These are phyloP conservation scores for Euproctis similis DNA, from an alignment of 2,888 invertebrate genomes.

Conservation along the genomic window DNA sequence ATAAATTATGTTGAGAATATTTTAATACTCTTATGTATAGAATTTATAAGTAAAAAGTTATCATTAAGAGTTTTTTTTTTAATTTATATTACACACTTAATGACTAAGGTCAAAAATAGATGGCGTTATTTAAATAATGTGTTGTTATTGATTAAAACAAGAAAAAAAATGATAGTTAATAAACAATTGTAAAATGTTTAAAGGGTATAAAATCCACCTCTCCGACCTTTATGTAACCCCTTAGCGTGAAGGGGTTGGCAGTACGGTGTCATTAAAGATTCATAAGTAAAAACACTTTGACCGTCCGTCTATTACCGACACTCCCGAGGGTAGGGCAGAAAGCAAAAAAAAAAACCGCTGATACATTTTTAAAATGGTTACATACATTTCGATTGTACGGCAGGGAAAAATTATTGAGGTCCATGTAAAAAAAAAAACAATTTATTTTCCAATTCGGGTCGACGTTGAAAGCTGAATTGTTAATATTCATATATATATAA, in stretches of 20 bases:
- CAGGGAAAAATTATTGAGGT: constrained; percentile 11
- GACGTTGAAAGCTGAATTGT: too few species aligned
- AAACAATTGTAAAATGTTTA: too few species aligned
- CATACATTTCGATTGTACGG: constrained; percentile 27
- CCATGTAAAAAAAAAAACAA: constrained; percentile 11
- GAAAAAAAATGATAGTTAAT: too few species aligned
- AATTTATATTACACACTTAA: too few species aligned
- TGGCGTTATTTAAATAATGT: too few species aligned
- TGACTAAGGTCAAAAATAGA: too few species aligned
- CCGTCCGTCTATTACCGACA: constrained; percentile 50
- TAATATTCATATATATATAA: too few species aligned
- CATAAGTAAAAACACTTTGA: constrained; percentile 60
- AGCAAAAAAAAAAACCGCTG: constrained; percentile 26
- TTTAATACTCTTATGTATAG: too few species aligned
- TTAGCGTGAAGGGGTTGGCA: constrained; percentile 43
- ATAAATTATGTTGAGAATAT: too few species aligned
- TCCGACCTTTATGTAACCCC: constrained; percentile 8
- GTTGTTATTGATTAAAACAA: too few species aligned
- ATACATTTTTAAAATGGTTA: constrained; percentile 55
- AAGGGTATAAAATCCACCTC: constrained; percentile 15
- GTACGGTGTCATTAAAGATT: constrained; percentile 57
- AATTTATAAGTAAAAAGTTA: too few species aligned
- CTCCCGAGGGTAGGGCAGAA: constrained; percentile 28
- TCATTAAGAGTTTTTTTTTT: too few species aligned
- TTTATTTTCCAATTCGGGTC: neutral